Base-by-base conservation (phyloP, 2,113 vertebrate species). In the Amphilophus citrinellus region DNA sequence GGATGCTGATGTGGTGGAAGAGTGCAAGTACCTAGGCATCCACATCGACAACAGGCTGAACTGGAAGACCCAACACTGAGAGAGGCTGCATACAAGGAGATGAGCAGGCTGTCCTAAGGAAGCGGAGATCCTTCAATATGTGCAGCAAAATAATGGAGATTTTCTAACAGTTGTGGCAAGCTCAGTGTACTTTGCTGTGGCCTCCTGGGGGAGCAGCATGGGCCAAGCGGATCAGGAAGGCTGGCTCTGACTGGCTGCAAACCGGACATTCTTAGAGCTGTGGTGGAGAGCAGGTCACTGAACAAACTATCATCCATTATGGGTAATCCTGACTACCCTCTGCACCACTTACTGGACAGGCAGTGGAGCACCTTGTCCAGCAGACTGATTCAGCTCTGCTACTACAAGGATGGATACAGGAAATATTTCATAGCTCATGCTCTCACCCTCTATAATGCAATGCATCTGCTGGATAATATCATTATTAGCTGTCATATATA, bases 81-180 rank as follows among this genome's bases (percentile, higher is more conserved):
- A 18, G 65, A 0, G 2, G 22, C 22, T 68, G 14, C 24, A 47
- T 47, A 68, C 1, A 47, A 10, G 65, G 0, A 0, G 22, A 47
- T 27, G 22, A 47, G 22, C 39, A 68, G 14, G 39, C 63, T 44
- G 14, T 44, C 17, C 63, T 24, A 44, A 66, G 63, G 63, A 66
- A 27, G 39, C 63, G 5, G 63, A 66, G 63, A 44, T 66, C 14
- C 39, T 44, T 10, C 39, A 44, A 9, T 27, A 39, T 17, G 22
- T 66, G 14, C 63, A 6, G 63, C 63, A 47, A 66, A 66, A 66
- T 66, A 4, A 66, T 66, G 0, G n/a, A 66, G 63, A 66, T 22
- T 66, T 44, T 44, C 39, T 66, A 44, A 47, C 7, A 1, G 39
- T 22, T 66, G 63, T 47, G n/a, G 39, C n/a, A 39, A 66, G 39